Conservation (phyloP, 2,113 vertebrate species). For the Misgurnus anguillicaudatus region DNA sequence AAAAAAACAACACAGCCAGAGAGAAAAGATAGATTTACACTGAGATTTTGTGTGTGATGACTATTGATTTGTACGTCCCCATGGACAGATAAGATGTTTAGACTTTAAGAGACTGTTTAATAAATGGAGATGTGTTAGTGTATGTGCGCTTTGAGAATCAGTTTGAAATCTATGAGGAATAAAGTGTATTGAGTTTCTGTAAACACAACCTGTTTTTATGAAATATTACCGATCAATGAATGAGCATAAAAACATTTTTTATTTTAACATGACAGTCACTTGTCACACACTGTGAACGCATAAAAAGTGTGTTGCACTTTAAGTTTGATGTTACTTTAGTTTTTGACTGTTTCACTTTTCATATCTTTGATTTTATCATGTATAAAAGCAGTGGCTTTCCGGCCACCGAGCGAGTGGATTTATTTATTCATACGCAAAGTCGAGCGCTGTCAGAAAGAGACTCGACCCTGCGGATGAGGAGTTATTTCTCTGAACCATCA, state of each 20-base stretch:
- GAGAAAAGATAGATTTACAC: neutral
- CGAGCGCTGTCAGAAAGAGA: constrained; percentile 30
- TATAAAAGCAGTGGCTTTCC: neutral
- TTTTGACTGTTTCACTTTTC: neutral
- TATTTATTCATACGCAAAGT: constrained; percentile 48
- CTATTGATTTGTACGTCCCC: too few species aligned
- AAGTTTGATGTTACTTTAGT: neutral
- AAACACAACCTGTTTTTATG: too few species aligned
- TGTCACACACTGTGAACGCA: too few species aligned
- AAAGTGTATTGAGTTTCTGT: too few species aligned
- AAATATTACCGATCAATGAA: too few species aligned
- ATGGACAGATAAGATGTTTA: too few species aligned
- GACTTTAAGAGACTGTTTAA: neutral
- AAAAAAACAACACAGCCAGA: neutral
- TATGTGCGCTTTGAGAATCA: too few species aligned
- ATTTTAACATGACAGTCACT: neutral
- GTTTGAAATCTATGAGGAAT: too few species aligned
- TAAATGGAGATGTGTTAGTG: neutral
- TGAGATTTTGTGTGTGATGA: neutral
- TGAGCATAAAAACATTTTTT: too few species aligned
- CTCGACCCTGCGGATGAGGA: constrained; percentile 11
- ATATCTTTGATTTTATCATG: neutral
- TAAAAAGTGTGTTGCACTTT: too few species aligned
- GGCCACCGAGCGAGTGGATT: constrained; percentile 30
- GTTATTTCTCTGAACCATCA: constrained; percentile 52